Percentiles rank a stretch among this genome's conserved stretches.
phyloP scores from a whole-genome alignment of 2,797 vertebrate genomes.

The Nannoperca obscura region DNA sequence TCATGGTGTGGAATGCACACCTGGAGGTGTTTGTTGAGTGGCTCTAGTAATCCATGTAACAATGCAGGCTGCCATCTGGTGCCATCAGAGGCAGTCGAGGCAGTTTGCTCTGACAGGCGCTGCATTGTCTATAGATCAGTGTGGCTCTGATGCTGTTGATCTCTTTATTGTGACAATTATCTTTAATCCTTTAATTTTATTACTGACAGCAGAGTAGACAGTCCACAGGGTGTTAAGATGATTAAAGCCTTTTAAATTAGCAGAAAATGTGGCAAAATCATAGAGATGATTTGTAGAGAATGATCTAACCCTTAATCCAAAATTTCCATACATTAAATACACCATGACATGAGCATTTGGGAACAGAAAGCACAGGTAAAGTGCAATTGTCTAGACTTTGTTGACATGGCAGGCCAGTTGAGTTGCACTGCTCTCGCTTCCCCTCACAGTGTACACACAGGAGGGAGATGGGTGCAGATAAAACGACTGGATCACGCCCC shows the following conservation, averaged over 20 bases:
- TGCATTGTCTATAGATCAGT: conserved; percentile 56
- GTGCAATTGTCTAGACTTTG: conserved; percentile 52
- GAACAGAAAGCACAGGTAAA: conserved; percentile 52
- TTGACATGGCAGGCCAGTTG: conserved; percentile 63
- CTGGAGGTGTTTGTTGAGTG: conserved; percentile 84
- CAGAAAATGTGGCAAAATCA: not conserved
- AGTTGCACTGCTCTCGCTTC: conserved; percentile 54
- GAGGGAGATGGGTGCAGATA: conserved; percentile 82
- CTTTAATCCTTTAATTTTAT: conserved; percentile 33
- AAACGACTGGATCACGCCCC: conserved; percentile 77
- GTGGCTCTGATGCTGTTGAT: conserved; percentile 30
- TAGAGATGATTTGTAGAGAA: conserved; percentile 2
- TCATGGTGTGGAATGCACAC: conserved; percentile 83
- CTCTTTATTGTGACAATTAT: conserved; percentile 45
- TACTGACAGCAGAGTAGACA: not conserved
- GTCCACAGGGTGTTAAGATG: not conserved
- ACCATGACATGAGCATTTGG: not conserved
- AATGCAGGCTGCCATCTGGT: conserved; percentile 81
- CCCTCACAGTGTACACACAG: conserved; percentile 69
- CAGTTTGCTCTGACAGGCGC: conserved; percentile 44
- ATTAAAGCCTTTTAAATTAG: conserved; percentile 1
- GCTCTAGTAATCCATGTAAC: conserved; percentile 80
- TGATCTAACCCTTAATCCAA: not conserved
- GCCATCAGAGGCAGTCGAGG: conserved; percentile 62
- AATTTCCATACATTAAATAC: not conserved